Evolutionary conservation across 2,797 vertebrate species (phyloP), one percentile per base, ranked within the genome.

Genomic region (Arremon brunneinucha): DNA sequence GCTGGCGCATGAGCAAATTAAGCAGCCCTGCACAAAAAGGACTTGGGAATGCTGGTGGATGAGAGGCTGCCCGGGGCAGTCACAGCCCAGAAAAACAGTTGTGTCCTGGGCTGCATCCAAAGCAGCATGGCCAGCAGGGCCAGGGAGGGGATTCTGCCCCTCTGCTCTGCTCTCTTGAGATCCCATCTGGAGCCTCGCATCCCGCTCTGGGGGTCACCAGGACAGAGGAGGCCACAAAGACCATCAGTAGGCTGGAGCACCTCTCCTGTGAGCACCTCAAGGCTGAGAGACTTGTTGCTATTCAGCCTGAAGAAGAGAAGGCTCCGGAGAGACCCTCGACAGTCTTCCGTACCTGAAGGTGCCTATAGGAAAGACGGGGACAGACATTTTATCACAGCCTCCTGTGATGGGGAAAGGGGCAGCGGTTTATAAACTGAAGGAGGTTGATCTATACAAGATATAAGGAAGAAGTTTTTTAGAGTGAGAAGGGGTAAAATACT

Each of bases 371-470:
- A 56, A 63, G 22, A 35, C 7, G 11, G 8, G 10, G 23, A 24
- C 16, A 27, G 35, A 44, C 1, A 0, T 62, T 56, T 75, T 44
- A 14, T 26, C 27, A 56, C 19, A 28, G 30, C 27, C 32, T 63
- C 5, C 49, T 63, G 23, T 24, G n/a, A 43, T 37, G 20, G 63
- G 16, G 30, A 62, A 50, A 76, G 17, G 4, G 20, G 9, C 32
- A 43, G 6, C 8, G 3, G 4, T 43, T 69, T 83, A 49, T 50
- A 50, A 76, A 37, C 9, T 26, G 20, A 37, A 69, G 35, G 11
- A 18, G 14, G 6, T 22, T 0, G 0, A 63, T 49, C n/a, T 63
- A 17, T 17, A 2, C 7, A 67, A 74, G 14, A 19, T 28, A 24
- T 6, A 82, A 55, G 13, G 22, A 55, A 49, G 32, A 55, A 20